Evolutionary conservation across 2,113 vertebrate genomes (phyloP), one percentile per base, ranked within the genome.

Genomic region (Alethe diademata): DNA sequence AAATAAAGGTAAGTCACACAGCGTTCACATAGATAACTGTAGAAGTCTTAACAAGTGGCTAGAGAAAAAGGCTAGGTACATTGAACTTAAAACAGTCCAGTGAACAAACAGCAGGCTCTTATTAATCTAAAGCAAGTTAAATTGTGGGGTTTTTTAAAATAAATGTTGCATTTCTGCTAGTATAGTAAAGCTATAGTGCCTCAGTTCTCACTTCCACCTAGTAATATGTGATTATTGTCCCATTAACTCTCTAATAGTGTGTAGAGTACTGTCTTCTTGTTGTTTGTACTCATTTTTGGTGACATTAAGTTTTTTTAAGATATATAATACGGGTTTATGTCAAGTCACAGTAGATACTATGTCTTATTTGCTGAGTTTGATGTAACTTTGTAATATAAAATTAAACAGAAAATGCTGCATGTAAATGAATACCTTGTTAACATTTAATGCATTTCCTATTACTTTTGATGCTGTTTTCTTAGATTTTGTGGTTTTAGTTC

Each of bases 1-100:
- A 88, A 79, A 72, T 48, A 20, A 47, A 62, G 47, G 8, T 45
- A 57, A 70, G 40, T 70, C 24, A 10, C 5, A 16, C 12, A 23
- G 42, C 66, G 25, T 25, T 91, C 0, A 0, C 20, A 16, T 9
- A 54, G 71, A 9, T 65, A 70, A 48, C 20, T 71, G 5, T 3
- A 78, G 33, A 74, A 62, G 57, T 78, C 19, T 56, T 82, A 94
- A 57, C 12, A 60, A 81, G 24, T 25, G 36, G 17, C 26, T 47
- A 23, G 48, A 62, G 38, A 40, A 64, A 35, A 42, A 81, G 85
- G 7, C 24, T 80, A 25, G 11, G 4, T 67, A 12, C 11, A 0
- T 29, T 48, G 48, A 75, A 42, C 75, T 89, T 54, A 57, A 57
- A 82, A 22, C 19, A 28, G 42, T 85, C 31, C 14, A 26, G 3